Base-by-base conservation (phyloP, 2,113 vertebrate genomes). In the Osmerus eperlanus region DNA sequence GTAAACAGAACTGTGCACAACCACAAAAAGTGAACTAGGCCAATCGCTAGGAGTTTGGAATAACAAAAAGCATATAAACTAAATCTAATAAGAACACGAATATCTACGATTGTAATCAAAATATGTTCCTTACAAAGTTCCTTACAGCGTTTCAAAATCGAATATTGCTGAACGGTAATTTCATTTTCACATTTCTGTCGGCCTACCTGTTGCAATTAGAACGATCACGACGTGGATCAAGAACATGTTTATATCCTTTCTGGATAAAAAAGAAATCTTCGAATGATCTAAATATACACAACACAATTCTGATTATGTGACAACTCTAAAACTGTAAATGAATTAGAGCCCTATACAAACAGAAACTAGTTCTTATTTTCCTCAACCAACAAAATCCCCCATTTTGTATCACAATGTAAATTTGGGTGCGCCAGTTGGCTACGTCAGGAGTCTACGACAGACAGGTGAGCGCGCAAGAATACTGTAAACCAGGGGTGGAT, bases 141-240 rank as follows among this genome's bases (percentile, higher is more conserved):
- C 32, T 8, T 36, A 36, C 32, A 36, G 7, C 32, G 32, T 36
- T 36, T 36, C 32, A 36, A 36, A 36, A 36, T 36, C 5, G 0
- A 36, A 36, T 36, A 36, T 36, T 5, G 32, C 32, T 36, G 32
- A 36, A 36, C 32, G 32, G 32, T 36, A 36, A 8, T 36, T 36
- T 36, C 32, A 36, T 36, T 36, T 36, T 36, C 3, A 36, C 32
- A 36, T 36, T 5, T 36, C 32, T 36, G 13, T 62, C 21, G 70
- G 68, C 84, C 83, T 79, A 91, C 90, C 90, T 89, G 87, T 77
- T 51, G 88, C 85, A 83, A 90, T 79, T 19, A 89, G 67, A 21
- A 77, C 83, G 66, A 62, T 81, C 71, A 86, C 13, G 23, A 89
- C 28, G 3, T 88, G 8, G 18, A 52, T 75, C 86, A 85, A 85